Conservation (phyloP, 1,140 invertebrate genomes). For the Plectus sambesii region DNA sequence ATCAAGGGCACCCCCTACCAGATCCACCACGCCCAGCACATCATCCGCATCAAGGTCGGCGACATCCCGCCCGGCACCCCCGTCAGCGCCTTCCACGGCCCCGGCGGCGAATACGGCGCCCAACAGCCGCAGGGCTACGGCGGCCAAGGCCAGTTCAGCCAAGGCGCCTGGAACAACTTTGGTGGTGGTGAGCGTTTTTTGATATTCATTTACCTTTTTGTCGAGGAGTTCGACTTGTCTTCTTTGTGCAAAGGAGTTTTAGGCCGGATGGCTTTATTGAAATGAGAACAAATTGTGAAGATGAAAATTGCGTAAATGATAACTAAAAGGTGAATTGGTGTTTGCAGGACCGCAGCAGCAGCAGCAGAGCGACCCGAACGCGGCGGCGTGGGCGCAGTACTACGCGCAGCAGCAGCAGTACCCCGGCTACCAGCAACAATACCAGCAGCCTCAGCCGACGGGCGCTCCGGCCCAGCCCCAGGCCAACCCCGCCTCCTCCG, state of each 20-base stretch:
- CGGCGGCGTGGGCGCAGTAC: constrained; percentile 53
- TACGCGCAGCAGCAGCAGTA: constrained; percentile 47
- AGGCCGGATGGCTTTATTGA: constrained; percentile 4
- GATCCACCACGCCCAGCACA: constrained; percentile 82
- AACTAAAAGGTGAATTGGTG: constrained; percentile 12
- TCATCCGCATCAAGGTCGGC: constrained; percentile 88
- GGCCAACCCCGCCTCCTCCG: constrained; percentile 3
- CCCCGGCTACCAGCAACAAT: not conserved
- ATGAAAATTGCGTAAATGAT: not conserved
- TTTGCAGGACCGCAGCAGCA: too few species aligned
- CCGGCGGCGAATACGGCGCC: constrained; percentile 1
- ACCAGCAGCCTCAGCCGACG: not conserved
- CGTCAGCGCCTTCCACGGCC: constrained; percentile 33
- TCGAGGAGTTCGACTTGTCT: too few species aligned
- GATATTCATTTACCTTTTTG: too few species aligned
- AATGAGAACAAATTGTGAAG: not conserved
- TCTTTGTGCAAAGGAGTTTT: too few species aligned
- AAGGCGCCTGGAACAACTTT: constrained; percentile 46
- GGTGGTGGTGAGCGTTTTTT: constrained; percentile 44
- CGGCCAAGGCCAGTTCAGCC: constrained; percentile 45
- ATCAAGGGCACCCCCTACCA: constrained; percentile 78
- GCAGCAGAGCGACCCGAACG: constrained; percentile 48
- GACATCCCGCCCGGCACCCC: constrained; percentile 46
- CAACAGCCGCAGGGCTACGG: constrained; percentile 1
- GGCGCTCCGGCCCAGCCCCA: not conserved